phyloP scores from a whole-genome alignment of 2,888 invertebrate genomes.

The Vesta saturnalis region DNA sequence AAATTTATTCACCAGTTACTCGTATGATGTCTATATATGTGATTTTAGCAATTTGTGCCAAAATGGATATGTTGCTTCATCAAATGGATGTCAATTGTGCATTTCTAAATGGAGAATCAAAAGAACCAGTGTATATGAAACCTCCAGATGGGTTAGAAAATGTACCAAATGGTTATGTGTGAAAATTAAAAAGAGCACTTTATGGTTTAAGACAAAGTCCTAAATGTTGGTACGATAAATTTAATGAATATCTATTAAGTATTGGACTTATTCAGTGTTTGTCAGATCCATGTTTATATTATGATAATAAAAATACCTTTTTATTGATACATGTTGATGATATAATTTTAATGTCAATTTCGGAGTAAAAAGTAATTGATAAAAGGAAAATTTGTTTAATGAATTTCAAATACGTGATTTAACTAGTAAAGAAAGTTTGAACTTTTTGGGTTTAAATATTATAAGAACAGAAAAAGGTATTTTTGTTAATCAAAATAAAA shows the following conservation, averaged over 20 bases:
- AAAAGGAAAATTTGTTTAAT: conserved; percentile 26
- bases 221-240: conserved; percentile 39
- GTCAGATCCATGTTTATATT: conserved; percentile 43
- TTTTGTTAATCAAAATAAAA: background rate
- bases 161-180: background rate
- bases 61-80: background rate
- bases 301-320: conserved; percentile 27
- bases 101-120: background rate
- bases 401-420: conserved; percentile 38
- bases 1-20: conserved; percentile 15
- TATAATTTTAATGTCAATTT: conserved; percentile 36
- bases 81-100: background rate
- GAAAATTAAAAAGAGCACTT: conserved; percentile 3
- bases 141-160: background rate
- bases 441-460: background rate
- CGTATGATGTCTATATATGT: background rate
- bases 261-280: conserved; percentile 32
- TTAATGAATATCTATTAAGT: conserved; percentile 25
- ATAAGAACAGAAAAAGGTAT: background rate
- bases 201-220: conserved; percentile 38
- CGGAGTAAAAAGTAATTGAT: conserved; percentile 19
- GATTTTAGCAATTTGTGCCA: background rate
- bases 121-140: background rate
- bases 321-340: conserved; percentile 42
- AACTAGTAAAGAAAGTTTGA: conserved; percentile 17